Conservation (phyloP, 2,797 vertebrate species). For the Lagorchestes hirsutus region DNA sequence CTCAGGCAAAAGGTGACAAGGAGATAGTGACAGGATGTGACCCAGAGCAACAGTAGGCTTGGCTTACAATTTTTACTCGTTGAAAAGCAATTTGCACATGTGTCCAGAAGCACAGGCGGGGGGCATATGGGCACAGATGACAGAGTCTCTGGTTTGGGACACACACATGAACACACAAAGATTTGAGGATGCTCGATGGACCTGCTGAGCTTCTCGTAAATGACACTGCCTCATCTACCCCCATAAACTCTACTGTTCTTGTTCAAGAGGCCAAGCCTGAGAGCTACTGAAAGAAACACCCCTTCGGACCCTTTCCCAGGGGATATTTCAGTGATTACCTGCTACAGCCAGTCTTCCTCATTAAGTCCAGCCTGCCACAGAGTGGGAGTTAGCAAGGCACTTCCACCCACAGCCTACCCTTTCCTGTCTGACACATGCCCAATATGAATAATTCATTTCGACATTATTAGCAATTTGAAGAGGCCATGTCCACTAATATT, state of each 20-base stretch:
- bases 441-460: slow-evolving; percentile 43
- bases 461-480: slow-evolving; percentile 15
- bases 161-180: background rate
- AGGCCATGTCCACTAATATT: slow-evolving; percentile 18
- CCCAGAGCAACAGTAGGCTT: slow-evolving; percentile 62
- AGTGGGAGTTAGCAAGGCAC: slow-evolving; percentile 22
- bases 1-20: slow-evolving; percentile 41
- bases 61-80: slow-evolving; percentile 53
- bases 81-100: background rate
- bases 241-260: background rate
- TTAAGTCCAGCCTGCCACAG: slow-evolving; percentile 32
- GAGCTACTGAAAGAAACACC: slow-evolving; percentile 46
- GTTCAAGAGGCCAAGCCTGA: background rate
- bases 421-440: background rate
- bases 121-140: background rate
- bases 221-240: slow-evolving; percentile 11
- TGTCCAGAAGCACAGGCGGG: background rate
- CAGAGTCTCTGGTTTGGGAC: background rate
- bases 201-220: slow-evolving; percentile 13
- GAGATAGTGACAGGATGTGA: slow-evolving; percentile 43
- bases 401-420: background rate
- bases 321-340: background rate
- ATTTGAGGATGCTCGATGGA: slow-evolving; percentile 26
- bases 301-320: slow-evolving; percentile 60
- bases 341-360: slow-evolving; percentile 40